phyloP scores from a whole-genome alignment of 2,113 vertebrate genomes.

The Sclerurus mexicanus region DNA sequence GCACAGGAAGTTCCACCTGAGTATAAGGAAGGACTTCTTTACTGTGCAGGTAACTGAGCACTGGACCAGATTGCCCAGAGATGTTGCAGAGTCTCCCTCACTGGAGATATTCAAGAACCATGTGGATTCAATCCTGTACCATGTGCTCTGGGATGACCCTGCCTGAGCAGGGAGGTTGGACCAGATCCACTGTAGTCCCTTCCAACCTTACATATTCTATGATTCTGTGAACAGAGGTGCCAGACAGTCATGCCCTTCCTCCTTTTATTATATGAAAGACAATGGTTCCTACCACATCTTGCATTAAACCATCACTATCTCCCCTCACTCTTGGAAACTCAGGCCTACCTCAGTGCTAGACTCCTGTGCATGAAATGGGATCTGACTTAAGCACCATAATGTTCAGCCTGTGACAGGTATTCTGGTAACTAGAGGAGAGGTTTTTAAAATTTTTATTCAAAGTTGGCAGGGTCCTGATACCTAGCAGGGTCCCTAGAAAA shows the following conservation, averaged over 20 bases:
- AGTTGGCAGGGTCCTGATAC: not conserved
- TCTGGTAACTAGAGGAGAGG: not conserved
- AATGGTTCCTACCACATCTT: not conserved
- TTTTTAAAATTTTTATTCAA: not conserved
- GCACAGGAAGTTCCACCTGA: not conserved
- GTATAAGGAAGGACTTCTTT: not conserved
- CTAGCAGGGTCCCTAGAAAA: not conserved
- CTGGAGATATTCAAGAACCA: not conserved
- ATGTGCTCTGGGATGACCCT: not conserved
- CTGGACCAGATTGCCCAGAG: not conserved
- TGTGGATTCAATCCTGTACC: not conserved
- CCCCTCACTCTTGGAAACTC: not conserved
- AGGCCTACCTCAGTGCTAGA: not conserved
- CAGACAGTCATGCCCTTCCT: not conserved
- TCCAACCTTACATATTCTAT: not conserved
- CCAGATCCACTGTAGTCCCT: not conserved
- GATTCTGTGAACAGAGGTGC: not conserved
- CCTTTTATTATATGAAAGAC: not conserved
- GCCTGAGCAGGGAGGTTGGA: not conserved
- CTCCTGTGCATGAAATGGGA: not conserved
- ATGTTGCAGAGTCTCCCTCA: not conserved
- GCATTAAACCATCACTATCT: not conserved
- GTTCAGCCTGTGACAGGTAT: not conserved
- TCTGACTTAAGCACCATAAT: not conserved
- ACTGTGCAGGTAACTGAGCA: fast-evolving